These are phyloP conservation scores for Aurelia aurita DNA, from an alignment of 30 jellyfish, hydroid and myxozoan genomes.

Conservation along the genomic window DNA sequence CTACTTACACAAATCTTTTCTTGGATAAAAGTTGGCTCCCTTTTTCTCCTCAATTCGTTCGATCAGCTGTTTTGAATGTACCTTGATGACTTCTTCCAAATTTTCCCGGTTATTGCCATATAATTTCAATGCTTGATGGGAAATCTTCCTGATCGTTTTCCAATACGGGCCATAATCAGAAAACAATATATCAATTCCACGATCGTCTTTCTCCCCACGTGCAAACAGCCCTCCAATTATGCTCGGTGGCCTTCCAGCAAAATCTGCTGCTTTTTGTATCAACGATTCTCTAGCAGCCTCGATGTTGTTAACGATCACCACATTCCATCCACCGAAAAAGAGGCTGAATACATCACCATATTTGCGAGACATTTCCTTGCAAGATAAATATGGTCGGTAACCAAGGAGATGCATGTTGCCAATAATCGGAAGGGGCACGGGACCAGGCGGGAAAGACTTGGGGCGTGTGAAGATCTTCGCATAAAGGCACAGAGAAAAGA, in stretches of 20 bases:
- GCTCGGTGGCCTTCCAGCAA: conserved; percentile 67
- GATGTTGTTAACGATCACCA: conserved; percentile 24
- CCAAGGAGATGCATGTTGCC: conserved; percentile 51
- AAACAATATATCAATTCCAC: conserved; percentile 39
- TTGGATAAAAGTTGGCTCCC: conserved; percentile 30
- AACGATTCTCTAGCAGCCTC: conserved; percentile 38
- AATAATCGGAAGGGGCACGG: conserved; percentile 38
- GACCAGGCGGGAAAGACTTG: conserved; percentile 48
- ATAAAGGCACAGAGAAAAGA: background rate
- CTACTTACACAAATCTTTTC: conserved; percentile 48
- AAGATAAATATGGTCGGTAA: conserved; percentile 10
- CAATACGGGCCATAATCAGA: conserved; percentile 62
- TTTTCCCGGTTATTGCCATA: conserved; percentile 41
- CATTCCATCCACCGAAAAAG: conserved; percentile 40
- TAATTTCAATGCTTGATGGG: conserved; percentile 58
- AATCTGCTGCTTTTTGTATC: conserved; percentile 38
- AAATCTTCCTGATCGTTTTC: conserved; percentile 39
- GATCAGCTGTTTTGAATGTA: conserved; percentile 22
- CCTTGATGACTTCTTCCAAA: conserved; percentile 12
- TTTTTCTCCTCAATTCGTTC: conserved; percentile 5
- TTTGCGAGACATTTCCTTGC: conserved; percentile 24
- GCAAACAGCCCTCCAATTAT: conserved; percentile 15
- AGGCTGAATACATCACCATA: conserved; percentile 49
- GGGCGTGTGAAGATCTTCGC: conserved; percentile 26
- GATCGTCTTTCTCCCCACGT: conserved; percentile 40